Evolutionary conservation across 2,888 invertebrate species (phyloP).

Genomic region (Pammene aurita): DNA sequence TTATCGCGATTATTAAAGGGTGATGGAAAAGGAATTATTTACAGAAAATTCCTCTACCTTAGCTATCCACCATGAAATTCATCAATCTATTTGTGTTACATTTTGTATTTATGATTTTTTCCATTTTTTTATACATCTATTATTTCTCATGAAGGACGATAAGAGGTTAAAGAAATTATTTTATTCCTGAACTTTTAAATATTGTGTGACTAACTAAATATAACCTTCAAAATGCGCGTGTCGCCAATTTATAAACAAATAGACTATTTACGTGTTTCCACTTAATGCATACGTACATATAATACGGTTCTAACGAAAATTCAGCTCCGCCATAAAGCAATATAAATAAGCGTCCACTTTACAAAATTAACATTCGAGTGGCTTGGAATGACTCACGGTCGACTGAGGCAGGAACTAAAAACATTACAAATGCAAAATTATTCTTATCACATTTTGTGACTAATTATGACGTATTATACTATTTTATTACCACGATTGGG

Average conservation of each 20-base stretch:
- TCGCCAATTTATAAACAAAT: background rate
- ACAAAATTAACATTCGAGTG: conserved; percentile 23
- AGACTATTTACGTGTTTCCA: background rate
- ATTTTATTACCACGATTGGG: conserved; percentile 11
- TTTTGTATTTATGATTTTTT: too few species aligned
- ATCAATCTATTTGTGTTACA: too few species aligned
- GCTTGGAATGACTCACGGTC: conserved; percentile 16
- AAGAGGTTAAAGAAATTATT: too few species aligned
- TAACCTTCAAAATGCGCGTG: background rate
- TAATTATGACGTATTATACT: conserved; percentile 9
- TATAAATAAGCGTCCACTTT: conserved; percentile 14
- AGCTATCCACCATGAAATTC: too few species aligned
- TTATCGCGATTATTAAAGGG: too few species aligned
- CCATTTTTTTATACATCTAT: too few species aligned
- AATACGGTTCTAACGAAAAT: background rate
- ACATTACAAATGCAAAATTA: conserved; percentile 28
- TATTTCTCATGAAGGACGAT: too few species aligned
- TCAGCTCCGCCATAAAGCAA: conserved; percentile 5
- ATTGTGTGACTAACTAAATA: background rate
- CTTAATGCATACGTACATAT: background rate
- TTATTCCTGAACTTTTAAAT: too few species aligned
- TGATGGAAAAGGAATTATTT: too few species aligned
- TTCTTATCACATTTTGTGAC: conserved; percentile 23
- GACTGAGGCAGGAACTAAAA: conserved; percentile 21
- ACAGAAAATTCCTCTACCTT: too few species aligned